Base-by-base conservation (phyloP, 2,797 vertebrate species). In the Lindbergichthys nudifrons region DNA sequence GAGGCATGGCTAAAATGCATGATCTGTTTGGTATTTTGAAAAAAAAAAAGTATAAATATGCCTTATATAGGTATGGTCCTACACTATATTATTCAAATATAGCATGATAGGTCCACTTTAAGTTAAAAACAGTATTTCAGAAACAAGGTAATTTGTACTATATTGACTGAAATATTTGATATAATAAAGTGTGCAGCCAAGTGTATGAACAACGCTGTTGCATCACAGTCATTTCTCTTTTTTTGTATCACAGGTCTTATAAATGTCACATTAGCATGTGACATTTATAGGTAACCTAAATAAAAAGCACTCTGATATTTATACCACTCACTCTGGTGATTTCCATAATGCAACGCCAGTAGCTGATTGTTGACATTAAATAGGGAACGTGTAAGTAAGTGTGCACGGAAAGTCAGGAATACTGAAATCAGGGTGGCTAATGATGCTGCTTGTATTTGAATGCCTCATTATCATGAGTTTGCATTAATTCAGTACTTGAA, bases 401-500 rank as follows among this genome's bases (percentile, higher is more conserved):
- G 71, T 70, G 39, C 42, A 67, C 23, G 42, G 26, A 46, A 71
- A 63, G 43, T 66, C 70, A 59, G 59, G 39, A 51, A 50, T 13
- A 32, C 73, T 65, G 48, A 81, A 79, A 72, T 67, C 48, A 58
- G 16, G 61, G 52, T 15, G 36, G 53, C 65, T 79, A 82, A 87
- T 81, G 82, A 86, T 70, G 83, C 71, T 32, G 71, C 71, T 43
- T 72, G 59, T 48, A 59, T 79, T 59, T 70, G 71, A 86, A 82
- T 70, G 63, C 48, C 75, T 89, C 81, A 83, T 85, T 87, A 85
- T 72, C 79, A 81, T 65, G 64, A 73, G 71, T 87, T 81, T 79
- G 58, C 75, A 83, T 85, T 68, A 53, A 85, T 80, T 77, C 50
- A 46, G 30, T 16, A 23, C 56, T 76, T 69, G 21, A 53, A 80